Evolutionary conservation across 2,888 invertebrate species (phyloP), one percentile per base, ranked within the genome.

Genomic region (Caenorhabditis wallacei): DNA sequence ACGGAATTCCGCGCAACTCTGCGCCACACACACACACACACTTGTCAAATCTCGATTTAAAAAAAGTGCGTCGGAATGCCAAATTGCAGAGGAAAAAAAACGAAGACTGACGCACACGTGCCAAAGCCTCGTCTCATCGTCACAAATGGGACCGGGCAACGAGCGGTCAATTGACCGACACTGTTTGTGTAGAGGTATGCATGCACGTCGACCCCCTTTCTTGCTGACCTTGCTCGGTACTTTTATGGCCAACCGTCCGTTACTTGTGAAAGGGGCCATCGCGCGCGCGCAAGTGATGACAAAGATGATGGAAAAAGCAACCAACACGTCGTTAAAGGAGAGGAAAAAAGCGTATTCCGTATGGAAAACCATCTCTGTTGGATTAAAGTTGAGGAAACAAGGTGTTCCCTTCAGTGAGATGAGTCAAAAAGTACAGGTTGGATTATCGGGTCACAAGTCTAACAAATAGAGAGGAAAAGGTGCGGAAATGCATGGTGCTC

Each of bases 191-290:
- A 69, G 69, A 66, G 66, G 69, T 46, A 78, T 78, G 78, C 69
- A 78, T 69, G 78, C 64, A 64, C 48, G 57, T 30, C 61, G 51
- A 37, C 64, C 68, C 46, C 5, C 51, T 35, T 20, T 64, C 20
- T 24, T n/a, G 61, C 43, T 78, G 78, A 78, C 78, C 78, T 78
- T 78, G 78, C 78, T 78, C 78, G 78, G 57, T 63, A 69, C 78
- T 78, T 78, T 69, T 69, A 78, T 69, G 78, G 78, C 78, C 66
- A 66, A 53, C 66, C 63, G 63, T 63, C 59, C 78, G 78, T 78
- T 78, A 69, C 56, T 59, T 78, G 76, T 76, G 76, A 76, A 69
- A 69, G 63, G 78, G 78, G 68, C 75, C 68, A 68, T 66, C 48
- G 30, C 53, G 66, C 68, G 54, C 43, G 75, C 68, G 64, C 37